Conservation (phyloP, 2,113 vertebrate genomes). For the Saimiri boliviensis region DNA sequence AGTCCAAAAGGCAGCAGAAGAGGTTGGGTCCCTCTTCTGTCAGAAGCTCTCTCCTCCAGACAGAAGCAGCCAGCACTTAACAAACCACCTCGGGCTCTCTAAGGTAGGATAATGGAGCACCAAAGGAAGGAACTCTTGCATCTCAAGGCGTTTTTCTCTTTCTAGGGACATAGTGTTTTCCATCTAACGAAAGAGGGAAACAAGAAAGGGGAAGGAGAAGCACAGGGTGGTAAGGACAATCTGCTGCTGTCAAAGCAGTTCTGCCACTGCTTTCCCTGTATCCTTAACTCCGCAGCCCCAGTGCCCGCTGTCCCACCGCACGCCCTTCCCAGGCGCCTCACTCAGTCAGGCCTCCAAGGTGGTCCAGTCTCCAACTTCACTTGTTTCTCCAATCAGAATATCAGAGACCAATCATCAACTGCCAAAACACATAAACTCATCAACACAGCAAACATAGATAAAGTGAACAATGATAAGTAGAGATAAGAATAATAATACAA, state of each 20-base stretch:
- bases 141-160: not conserved
- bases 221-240: not conserved
- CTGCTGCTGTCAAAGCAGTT: not conserved
- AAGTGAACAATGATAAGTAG: not conserved
- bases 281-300: not conserved
- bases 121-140: not conserved
- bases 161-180: not conserved
- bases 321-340: not conserved
- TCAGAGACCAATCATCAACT: not conserved
- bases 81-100: not conserved
- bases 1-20: not conserved
- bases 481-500: not conserved
- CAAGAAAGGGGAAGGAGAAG: not conserved
- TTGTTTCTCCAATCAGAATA: not conserved
- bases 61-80: not conserved
- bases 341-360: too few species aligned
- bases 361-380: not conserved
- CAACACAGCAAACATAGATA: not conserved
- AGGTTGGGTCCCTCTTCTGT: not conserved
- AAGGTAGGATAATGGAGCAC: not conserved
- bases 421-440: not conserved
- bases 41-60: not conserved
- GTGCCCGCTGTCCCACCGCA: not conserved
- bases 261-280: rapidly evolving
- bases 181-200: not conserved